Conservation (phyloP, 1,140 invertebrate genomes). For the Pectinophora gossypiella region DNA sequence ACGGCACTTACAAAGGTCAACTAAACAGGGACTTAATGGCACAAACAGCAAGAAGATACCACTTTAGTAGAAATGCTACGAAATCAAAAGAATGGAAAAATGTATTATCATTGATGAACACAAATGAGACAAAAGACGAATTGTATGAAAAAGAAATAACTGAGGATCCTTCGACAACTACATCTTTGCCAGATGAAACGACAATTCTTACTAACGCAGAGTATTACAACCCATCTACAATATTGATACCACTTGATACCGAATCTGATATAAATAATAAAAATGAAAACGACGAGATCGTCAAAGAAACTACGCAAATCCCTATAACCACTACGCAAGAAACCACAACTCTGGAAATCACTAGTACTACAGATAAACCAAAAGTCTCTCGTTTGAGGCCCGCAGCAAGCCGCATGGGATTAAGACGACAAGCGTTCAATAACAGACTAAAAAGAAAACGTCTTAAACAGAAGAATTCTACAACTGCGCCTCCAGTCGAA, state of each 20-base stretch:
- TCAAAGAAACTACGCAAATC: not conserved
- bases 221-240: not conserved
- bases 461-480: slow-evolving; percentile 38
- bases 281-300: not conserved
- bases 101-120: slow-evolving; percentile 29
- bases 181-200: not conserved
- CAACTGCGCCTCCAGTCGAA: slow-evolving; percentile 21
- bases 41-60: slow-evolving; percentile 44
- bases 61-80: slow-evolving; percentile 42
- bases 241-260: not conserved
- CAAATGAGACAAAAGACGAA: slow-evolving; percentile 14
- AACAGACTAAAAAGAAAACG: slow-evolving; percentile 52
- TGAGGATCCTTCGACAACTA: not conserved
- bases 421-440: slow-evolving; percentile 42
- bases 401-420: slow-evolving; percentile 23
- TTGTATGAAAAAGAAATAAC: slow-evolving; percentile 7
- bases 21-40: slow-evolving; percentile 55
- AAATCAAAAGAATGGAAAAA: slow-evolving; percentile 52
- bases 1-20: slow-evolving; percentile 45
- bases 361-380: slow-evolving; percentile 24
- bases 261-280: not conserved
- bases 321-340: not conserved
- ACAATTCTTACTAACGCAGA: not conserved
- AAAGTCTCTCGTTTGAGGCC: slow-evolving; percentile 21
- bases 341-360: slow-evolving; percentile 2